Percentiles rank a stretch among this genome's conserved stretches.
Evolutionary conservation across 2,113 vertebrate genomes (phyloP).

Genomic region (Cebus imitator): DNA sequence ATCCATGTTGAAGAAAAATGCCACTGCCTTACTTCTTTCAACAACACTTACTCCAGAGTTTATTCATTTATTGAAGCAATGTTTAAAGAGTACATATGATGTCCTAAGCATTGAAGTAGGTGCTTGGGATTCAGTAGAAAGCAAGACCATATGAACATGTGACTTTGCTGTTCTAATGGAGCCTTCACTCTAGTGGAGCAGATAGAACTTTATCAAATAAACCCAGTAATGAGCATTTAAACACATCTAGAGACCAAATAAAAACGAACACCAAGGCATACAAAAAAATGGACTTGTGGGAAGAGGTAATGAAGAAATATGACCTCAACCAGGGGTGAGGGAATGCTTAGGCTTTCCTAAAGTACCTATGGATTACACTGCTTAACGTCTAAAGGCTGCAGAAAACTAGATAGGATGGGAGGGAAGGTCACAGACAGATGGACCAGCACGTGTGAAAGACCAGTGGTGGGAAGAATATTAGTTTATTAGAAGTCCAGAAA

Average conservation of each 20-base stretch:
- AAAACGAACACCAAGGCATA: background rate
- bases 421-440: background rate
- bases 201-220: background rate
- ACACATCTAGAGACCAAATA: background rate
- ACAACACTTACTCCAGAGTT: background rate
- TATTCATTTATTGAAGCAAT: background rate
- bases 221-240: background rate
- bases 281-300: too few species aligned
- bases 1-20: background rate
- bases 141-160: too few species aligned
- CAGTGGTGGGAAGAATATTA: background rate
- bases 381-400: background rate
- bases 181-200: background rate
- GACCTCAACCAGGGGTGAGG: too few species aligned
- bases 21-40: background rate
- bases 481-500: background rate
- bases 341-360: background rate
- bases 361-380: background rate
- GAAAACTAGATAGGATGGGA: background rate
- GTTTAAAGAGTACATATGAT: background rate
- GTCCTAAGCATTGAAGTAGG: too few species aligned
- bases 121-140: background rate
- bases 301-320: background rate
- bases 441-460: background rate
- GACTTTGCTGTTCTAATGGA: background rate